phyloP scores from a whole-genome alignment of 1,140 invertebrate species.

The Caenorhabditis briggsae region DNA sequence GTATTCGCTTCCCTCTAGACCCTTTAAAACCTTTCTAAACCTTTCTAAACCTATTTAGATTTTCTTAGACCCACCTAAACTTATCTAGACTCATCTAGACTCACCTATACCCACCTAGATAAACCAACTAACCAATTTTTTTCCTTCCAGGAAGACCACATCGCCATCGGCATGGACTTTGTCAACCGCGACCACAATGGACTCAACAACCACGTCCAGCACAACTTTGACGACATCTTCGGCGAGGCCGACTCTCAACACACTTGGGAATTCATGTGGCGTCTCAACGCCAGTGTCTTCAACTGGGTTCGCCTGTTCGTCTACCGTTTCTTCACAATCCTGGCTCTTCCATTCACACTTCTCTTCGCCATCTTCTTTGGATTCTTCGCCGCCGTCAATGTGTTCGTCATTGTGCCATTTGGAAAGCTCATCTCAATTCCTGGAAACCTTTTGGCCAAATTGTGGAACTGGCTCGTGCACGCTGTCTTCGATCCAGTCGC shows the following conservation, averaged over 20 bases:
- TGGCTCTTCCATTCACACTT: conserved; percentile 64
- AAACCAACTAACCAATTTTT: background rate
- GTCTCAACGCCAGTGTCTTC: conserved; percentile 79
- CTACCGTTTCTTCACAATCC: conserved; percentile 75
- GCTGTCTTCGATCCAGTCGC: conserved; percentile 65
- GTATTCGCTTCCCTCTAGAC: background rate
- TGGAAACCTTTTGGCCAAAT: conserved; percentile 63
- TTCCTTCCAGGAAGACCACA: conserved; percentile 45
- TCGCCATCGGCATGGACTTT: conserved; percentile 61
- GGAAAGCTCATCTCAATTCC: conserved; percentile 64
- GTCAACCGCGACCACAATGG: conserved; percentile 59
- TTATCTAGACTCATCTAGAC: too few relatives aligned
- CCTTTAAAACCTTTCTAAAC: background rate
- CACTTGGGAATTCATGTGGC: conserved; percentile 79
- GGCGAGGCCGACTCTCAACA: conserved; percentile 80
- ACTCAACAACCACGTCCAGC: conserved; percentile 63
- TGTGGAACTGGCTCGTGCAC: conserved; percentile 66
- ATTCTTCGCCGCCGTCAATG: conserved; percentile 59
- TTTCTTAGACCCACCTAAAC: too few relatives aligned
- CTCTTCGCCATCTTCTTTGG: conserved; percentile 66
- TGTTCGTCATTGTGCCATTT: conserved; percentile 60
- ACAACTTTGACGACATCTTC: conserved; percentile 80
- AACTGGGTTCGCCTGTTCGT: conserved; percentile 78
- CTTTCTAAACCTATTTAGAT: too few relatives aligned
- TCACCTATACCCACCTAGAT: background rate